Percentiles rank a stretch among this genome's conserved stretches.
phyloP scores from a whole-genome alignment of 1,140 invertebrate genomes.

The Cherax destructor region DNA sequence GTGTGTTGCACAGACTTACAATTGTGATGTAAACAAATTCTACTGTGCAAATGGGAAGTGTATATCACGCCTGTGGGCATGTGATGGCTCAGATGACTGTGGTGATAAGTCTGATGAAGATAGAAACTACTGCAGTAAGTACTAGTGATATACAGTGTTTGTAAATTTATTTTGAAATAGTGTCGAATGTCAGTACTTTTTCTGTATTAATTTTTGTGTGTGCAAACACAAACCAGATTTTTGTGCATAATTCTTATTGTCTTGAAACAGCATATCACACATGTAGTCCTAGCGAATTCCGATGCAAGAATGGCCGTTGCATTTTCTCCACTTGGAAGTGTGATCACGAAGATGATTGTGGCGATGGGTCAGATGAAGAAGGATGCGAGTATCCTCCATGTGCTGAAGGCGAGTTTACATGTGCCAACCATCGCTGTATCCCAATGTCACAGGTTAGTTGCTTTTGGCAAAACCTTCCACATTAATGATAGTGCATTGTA shows the following conservation, averaged over 20 bases:
- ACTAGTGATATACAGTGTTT: conserved; percentile 54
- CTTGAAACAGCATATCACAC: conserved; percentile 86
- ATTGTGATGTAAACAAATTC: conserved; percentile 92
- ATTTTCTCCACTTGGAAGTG: conserved; percentile 97
- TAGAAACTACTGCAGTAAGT: conserved; percentile 89
- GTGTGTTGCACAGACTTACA: conserved; percentile 91
- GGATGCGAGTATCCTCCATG: conserved; percentile 94
- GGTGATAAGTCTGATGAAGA: conserved; percentile 96
- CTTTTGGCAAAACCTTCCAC: no score
- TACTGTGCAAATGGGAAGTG: conserved; percentile 96
- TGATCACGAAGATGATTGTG: conserved; percentile 96
- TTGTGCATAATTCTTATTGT: neutral
- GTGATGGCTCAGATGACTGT: conserved; percentile 96
- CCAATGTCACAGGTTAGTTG: conserved; percentile 82
- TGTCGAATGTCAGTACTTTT: no score
- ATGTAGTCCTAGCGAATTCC: conserved; percentile 93
- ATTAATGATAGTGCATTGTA: no score
- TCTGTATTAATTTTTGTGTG: no score
- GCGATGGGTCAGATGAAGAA: conserved; percentile 92
- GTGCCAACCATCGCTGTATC: conserved; percentile 92
- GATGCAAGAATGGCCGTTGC: conserved; percentile 94
- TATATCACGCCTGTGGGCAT: conserved; percentile 96
- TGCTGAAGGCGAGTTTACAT: conserved; percentile 94
- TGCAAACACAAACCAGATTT: neutral
- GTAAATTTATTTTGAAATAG: neutral